A percentile compares a stretch with the other conserved stretches of the same genome.
These are phyloP conservation scores for Ammodytes marinus DNA, from an alignment of 2,113 vertebrate species.

Conservation along the genomic window DNA sequence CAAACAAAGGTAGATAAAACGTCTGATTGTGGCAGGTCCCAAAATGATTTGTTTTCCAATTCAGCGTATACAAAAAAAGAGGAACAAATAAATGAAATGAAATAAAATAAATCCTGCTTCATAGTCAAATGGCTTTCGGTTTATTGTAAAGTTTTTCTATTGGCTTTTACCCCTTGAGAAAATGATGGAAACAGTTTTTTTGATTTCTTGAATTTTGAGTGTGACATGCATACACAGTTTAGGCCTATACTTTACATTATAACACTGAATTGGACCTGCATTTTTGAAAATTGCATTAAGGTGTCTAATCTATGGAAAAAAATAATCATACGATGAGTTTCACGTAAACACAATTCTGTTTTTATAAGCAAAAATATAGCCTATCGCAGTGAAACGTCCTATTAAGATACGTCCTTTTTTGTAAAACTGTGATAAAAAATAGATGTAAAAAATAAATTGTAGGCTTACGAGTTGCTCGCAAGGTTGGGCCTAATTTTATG, in stretches of 20 bases:
- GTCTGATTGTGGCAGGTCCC: conserved; percentile 48
- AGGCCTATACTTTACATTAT: background rate
- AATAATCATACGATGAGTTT: background rate
- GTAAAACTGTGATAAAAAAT: background rate
- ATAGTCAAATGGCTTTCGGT: background rate
- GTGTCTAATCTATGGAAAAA: background rate
- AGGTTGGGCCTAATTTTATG: conserved; percentile 53
- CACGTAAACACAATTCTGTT: background rate
- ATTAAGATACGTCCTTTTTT: background rate
- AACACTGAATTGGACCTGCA: background rate
- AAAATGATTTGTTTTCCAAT: conserved; percentile 41
- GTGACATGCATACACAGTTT: background rate
- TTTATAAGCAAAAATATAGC: background rate
- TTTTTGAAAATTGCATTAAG: background rate
- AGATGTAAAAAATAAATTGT: background rate
- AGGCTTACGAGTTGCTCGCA: conserved; percentile 40
- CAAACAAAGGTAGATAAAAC: conserved; percentile 47
- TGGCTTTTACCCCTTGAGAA: conserved; percentile 1
- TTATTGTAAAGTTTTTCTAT: conserved; percentile 16
- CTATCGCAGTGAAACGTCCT: too few species aligned
- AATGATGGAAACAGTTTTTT: background rate
- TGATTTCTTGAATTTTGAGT: background rate
- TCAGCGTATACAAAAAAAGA: conserved; percentile 9
- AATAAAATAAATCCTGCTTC: background rate
- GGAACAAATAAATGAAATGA: too few species aligned